Evolutionary conservation across 53 echinoderm and acorn worm species (phyloP), one percentile per base, ranked within the genome.

Genomic region (Luidia sarsii): DNA sequence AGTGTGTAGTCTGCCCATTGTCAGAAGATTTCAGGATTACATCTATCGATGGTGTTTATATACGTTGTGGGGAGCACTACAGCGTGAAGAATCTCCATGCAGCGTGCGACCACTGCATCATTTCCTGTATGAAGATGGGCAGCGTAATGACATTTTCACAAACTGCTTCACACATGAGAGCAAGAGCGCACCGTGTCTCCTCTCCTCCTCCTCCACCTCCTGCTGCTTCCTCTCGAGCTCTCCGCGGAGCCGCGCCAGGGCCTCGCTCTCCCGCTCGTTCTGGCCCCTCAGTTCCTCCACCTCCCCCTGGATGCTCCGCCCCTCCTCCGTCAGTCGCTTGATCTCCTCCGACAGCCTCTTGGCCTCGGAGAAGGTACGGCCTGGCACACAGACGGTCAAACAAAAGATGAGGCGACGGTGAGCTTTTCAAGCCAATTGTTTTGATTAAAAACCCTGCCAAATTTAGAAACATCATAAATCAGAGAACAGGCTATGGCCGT

Each of bases 281-380:
- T 16, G 37, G 54, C 56, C 35, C 14, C 27, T 80, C 24, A 82
- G 32, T 19, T 57, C 35, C 71, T 89, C 89, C 51, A 89, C 69
- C 62, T 85, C 69, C 20, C 50, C 52, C 70, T 89, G 89, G 43
- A 71, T 63, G 33, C 38, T n/a, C 55, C 85, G 85, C 28, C 89
- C 89, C 46, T 84, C 85, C 2, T 24, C 31, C 49, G 69, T 85
- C 68, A 57, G 60, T 27, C 19, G 34, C 70, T 85, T 85, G 51
- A 89, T 79, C 70, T 89, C 89, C 10, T 85, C 84, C 11, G 89
- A 38, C 68, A 89, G 63, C 11, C 55, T 80, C 70, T 85, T 89
- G 55, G 89, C 89, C 80, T 89, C 89, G 0, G 77, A 77, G 77
- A 89, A 89, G 37, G 85, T 89, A 33, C 71, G 65, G 4, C 62